Conservation (phyloP, 2,113 vertebrate genomes). For the Thunnus thynnus region DNA sequence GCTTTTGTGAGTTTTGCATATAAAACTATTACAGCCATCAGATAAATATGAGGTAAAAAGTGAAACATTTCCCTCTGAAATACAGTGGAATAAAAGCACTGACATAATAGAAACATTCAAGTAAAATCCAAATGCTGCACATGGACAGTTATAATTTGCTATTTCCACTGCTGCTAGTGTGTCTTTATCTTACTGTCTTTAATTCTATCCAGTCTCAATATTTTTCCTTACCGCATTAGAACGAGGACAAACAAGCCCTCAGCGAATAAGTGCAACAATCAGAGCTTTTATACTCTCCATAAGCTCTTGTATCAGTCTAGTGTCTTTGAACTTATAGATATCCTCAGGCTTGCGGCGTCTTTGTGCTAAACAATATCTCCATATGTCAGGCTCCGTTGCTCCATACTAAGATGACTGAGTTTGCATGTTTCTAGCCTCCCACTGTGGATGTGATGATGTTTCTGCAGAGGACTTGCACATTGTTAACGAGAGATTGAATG, state of each 20-base stretch:
- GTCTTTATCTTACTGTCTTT: slow-evolving; percentile 5
- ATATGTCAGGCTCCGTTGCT: slow-evolving; percentile 49
- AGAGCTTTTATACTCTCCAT: slow-evolving; percentile 27
- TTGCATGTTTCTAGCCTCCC: slow-evolving; percentile 40
- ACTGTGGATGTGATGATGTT: background rate
- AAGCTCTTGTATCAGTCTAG: slow-evolving; percentile 46
- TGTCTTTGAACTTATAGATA: slow-evolving; percentile 63
- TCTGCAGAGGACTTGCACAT: slow-evolving; percentile 14
- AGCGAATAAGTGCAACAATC: slow-evolving; percentile 34
- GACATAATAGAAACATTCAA: background rate
- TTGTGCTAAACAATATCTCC: slow-evolving; percentile 45
- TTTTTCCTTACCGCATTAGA: slow-evolving; percentile 19
- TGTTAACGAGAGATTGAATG: slow-evolving; percentile 5
- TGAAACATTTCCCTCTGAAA: background rate
- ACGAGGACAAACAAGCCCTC: slow-evolving; percentile 16
- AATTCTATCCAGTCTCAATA: background rate
- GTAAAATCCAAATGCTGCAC: background rate
- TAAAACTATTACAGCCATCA: background rate
- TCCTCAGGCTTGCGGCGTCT: slow-evolving; percentile 43
- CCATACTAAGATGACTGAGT: slow-evolving; percentile 25
- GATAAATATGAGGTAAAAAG: background rate
- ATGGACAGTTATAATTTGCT: background rate
- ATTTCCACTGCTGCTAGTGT: background rate
- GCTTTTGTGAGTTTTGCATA: background rate
- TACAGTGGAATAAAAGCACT: background rate